A percentile compares a stretch with the other conserved stretches of the same genome.
Evolutionary conservation across 2,113 vertebrate species (phyloP).

Genomic region (Balaenoptera acutorostrata): DNA sequence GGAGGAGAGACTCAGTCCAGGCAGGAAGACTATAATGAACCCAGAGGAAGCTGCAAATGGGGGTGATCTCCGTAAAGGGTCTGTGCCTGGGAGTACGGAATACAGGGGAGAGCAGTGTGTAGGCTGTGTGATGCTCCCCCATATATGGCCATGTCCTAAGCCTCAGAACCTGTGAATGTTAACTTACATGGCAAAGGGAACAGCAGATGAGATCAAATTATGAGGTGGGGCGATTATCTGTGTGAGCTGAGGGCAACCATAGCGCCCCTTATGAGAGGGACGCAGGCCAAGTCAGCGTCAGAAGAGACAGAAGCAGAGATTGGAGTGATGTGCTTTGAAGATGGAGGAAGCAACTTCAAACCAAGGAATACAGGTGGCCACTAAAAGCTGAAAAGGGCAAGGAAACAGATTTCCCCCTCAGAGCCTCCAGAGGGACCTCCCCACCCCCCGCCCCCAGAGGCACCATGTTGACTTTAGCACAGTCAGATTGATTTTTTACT

Average conservation of each 20-base stretch:
- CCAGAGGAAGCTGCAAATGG: neutral
- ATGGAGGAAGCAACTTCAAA: neutral
- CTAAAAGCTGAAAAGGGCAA: neutral
- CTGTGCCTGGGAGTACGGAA: neutral
- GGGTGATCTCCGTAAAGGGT: neutral
- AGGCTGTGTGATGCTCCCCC: neutral
- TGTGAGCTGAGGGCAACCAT: neutral
- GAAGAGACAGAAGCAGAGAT: neutral
- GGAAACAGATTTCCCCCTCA: neutral
- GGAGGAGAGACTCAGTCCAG: neutral
- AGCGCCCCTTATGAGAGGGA: neutral
- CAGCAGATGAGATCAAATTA: neutral
- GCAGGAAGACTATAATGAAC: neutral
- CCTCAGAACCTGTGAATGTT: neutral
- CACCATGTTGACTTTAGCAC: neutral
- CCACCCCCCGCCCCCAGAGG: too few relatives aligned
- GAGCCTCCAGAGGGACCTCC: neutral
- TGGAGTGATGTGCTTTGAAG: neutral
- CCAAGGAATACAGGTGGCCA: neutral
- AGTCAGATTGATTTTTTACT: neutral
- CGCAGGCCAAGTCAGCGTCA: neutral
- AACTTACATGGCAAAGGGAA: neutral
- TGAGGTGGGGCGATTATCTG: neutral
- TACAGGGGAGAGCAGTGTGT: fast-evolving
- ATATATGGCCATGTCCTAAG: neutral